Percentiles rank a stretch among this genome's conserved stretches.
These are phyloP conservation scores for Sphecodes monilicornis DNA, from an alignment of 2,888 invertebrate species.

Conservation along the genomic window DNA sequence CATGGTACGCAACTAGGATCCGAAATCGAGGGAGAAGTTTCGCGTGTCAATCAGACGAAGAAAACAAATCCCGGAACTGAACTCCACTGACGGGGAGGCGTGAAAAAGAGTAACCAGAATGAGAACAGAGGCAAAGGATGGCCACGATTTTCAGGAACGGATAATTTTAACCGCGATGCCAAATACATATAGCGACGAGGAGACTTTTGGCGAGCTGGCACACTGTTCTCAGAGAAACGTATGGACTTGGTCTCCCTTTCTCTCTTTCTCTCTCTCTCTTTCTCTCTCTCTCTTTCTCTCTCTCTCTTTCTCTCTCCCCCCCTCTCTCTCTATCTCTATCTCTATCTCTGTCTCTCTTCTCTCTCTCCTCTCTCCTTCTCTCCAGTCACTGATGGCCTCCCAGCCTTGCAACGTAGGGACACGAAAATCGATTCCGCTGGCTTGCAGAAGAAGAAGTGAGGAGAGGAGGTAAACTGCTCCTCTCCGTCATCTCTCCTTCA, in stretches of 20 bases:
- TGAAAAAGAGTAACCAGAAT: neutral
- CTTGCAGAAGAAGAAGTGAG: conserved; percentile 27
- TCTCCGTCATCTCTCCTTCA: conserved; percentile 42
- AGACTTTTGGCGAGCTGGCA: conserved; percentile 1
- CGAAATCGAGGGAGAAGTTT: conserved; percentile 3
- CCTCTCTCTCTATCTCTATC: neutral
- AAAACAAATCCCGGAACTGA: conserved; percentile 40
- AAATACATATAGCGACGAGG: conserved; percentile 16
- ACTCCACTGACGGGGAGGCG: neutral
- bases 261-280: neutral
- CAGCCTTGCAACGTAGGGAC: conserved; percentile 50
- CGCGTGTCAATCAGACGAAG: conserved; percentile 32
- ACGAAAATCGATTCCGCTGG: conserved; percentile 65
- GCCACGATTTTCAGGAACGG: conserved; percentile 27
- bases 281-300: conserved; percentile 19
- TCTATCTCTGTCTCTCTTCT: conserved; percentile 11
- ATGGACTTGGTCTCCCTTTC: conserved; percentile 39
- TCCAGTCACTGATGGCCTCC: conserved; percentile 22
- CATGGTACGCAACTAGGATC: neutral
- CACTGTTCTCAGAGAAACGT: conserved; percentile 53
- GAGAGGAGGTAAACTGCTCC: conserved; percentile 35
- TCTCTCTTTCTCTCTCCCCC: neutral
- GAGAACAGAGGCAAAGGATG: neutral
- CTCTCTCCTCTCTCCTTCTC: conserved; percentile 2
- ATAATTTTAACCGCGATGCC: conserved; percentile 25